Percentiles rank a stretch among this genome's conserved stretches.
These are phyloP conservation scores for Microtus richardsoni DNA, from an alignment of 2,113 vertebrate genomes.

Conservation along the genomic window DNA sequence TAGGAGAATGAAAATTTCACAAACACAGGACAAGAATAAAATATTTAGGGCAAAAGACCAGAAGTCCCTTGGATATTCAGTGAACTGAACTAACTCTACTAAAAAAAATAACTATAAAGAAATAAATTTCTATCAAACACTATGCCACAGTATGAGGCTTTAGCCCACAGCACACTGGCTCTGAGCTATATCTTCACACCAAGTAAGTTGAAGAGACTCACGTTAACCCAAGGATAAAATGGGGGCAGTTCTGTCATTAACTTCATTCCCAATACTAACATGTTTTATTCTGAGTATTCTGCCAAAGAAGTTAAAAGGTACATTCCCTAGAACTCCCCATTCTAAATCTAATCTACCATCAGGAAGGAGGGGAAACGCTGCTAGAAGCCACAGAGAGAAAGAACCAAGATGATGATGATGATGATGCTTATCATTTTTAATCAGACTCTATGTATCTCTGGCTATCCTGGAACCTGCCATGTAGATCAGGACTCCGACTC, in stretches of 20 bases:
- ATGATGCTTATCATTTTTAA: too few relatives aligned
- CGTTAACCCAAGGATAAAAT: conserved; percentile 19
- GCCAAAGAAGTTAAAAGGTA: conserved; percentile 20
- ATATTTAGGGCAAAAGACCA: conserved; percentile 79
- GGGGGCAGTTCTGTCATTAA: background rate
- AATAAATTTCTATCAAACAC: conserved; percentile 55
- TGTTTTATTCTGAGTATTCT: conserved; percentile 32
- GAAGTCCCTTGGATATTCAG: conserved; percentile 72
- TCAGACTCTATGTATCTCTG: background rate
- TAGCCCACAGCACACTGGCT: background rate
- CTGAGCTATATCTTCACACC: background rate
- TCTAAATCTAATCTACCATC: background rate
- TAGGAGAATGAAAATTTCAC: conserved; percentile 71
- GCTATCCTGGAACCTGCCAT: background rate
- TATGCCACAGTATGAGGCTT: conserved; percentile 53
- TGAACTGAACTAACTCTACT: conserved; percentile 74
- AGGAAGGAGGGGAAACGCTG: background rate
- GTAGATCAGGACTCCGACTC: background rate
- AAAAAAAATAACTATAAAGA: conserved; percentile 19
- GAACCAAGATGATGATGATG: background rate
- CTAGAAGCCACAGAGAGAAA: background rate
- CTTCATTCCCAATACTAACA: conserved; percentile 1
- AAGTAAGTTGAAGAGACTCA: conserved; percentile 1
- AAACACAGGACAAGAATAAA: conserved; percentile 73
- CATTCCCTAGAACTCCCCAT: background rate